Percentiles rank a stretch among this genome's conserved stretches.
Conservation (phyloP, 2,888 invertebrate species). For the Spilarctia lutea region DNA sequence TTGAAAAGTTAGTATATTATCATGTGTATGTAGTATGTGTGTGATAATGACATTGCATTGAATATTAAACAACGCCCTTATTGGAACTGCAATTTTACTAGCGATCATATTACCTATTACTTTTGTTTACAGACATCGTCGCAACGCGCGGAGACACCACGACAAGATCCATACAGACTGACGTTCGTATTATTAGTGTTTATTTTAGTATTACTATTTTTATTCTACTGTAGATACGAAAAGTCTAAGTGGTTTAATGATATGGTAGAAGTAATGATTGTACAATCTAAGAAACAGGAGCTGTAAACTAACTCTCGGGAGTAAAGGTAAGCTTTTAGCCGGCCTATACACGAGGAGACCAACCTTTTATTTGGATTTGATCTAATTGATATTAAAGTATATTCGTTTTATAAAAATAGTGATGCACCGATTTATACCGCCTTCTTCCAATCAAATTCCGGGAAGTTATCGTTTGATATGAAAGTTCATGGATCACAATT, state of each 20-base stretch:
- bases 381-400: background rate
- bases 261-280: background rate
- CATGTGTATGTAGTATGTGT: no score
- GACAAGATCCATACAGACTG: conserved; percentile 45
- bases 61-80: background rate
- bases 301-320: background rate
- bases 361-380: conserved; percentile 1
- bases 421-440: background rate
- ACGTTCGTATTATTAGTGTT: conserved; percentile 60
- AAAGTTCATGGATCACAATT: background rate
- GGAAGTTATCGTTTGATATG: background rate
- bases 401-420: background rate
- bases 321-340: background rate
- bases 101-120: background rate
- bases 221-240: conserved; percentile 5
- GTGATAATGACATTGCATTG: background rate
- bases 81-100: no score
- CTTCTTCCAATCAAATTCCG: no score
- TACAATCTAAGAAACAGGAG: conserved; percentile 6
- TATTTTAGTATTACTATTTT: conserved; percentile 14
- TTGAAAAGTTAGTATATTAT: background rate
- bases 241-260: background rate
- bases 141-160: conserved; percentile 32
- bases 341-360: background rate
- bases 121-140: conserved; percentile 50